These are phyloP conservation scores for Hemiscyllium ocellatum DNA, from an alignment of 2,113 vertebrate genomes.

Conservation along the genomic window DNA sequence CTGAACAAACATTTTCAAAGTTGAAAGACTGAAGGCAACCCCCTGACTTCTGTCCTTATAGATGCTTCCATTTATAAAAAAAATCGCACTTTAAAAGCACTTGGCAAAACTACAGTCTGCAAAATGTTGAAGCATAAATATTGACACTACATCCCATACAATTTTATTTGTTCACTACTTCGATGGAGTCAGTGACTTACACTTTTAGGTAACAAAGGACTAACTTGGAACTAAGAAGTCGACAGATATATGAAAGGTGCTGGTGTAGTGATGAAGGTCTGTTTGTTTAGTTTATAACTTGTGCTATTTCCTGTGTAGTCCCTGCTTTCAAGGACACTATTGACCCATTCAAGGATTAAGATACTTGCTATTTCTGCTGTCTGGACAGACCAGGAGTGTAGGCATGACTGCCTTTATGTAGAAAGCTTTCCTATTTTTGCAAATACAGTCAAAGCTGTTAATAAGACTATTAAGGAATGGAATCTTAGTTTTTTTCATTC, in stretches of 20 bases:
- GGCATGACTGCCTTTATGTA: neutral
- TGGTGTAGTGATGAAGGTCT: neutral
- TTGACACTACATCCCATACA: conserved; percentile 8
- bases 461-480: neutral
- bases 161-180: neutral
- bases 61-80: neutral
- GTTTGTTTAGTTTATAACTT: conserved; percentile 31
- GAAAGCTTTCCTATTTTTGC: neutral
- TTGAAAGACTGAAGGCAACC: conserved; percentile 12
- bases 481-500: neutral
- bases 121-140: neutral
- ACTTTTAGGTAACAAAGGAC: neutral
- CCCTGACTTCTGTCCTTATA: conserved; percentile 2
- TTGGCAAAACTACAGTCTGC: neutral
- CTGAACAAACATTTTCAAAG: conserved; percentile 23
- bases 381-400: too few species aligned
- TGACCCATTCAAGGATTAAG: neutral
- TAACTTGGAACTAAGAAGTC: neutral
- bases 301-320: neutral
- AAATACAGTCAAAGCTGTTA: neutral
- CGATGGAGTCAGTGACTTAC: neutral
- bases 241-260: neutral
- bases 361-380: conserved; percentile 1
- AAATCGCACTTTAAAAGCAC: neutral
- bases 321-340: neutral